Evolutionary conservation across 1,140 invertebrate genomes (phyloP).

Genomic region (Chymomyza costata): DNA sequence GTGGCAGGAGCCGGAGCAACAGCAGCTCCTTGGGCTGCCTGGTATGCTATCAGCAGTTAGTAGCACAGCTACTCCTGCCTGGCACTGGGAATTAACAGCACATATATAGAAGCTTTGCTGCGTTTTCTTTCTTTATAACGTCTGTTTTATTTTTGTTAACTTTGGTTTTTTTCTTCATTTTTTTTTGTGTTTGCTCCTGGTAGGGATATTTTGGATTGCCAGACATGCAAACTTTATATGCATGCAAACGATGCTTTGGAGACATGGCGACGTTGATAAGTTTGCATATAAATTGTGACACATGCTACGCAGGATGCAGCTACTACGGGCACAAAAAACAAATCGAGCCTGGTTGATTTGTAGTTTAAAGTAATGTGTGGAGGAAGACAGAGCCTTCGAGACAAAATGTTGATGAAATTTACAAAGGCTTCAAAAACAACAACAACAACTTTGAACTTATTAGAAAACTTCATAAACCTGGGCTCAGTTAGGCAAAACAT

Average conservation of each 20-base stretch:
- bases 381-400: too few relatives aligned
- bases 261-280: conserved; percentile 66
- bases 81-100: conserved; percentile 62
- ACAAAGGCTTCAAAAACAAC: conserved; percentile 28
- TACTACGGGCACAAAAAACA: too few relatives aligned
- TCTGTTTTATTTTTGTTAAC: too few relatives aligned
- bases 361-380: too few relatives aligned
- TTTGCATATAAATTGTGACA: conserved; percentile 72
- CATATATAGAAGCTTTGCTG: too few relatives aligned
- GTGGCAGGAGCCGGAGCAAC: conserved; percentile 6
- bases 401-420: conserved; percentile 71
- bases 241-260: conserved; percentile 61
- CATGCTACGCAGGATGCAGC: conserved; percentile 23
- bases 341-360: too few relatives aligned
- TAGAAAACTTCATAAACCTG: neutral
- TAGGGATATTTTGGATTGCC: too few relatives aligned
- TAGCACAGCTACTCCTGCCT: conserved; percentile 48
- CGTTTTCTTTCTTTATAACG: too few relatives aligned
- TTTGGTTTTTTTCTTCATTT: conserved; percentile 13
- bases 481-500: neutral
- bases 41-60: conserved; percentile 59
- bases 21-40: conserved; percentile 31
- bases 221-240: conserved; percentile 36
- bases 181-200: conserved; percentile 9
- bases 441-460: conserved; percentile 18